phyloP scores from a whole-genome alignment of 2,797 vertebrate genomes.

The Gallinago nigripennis region DNA sequence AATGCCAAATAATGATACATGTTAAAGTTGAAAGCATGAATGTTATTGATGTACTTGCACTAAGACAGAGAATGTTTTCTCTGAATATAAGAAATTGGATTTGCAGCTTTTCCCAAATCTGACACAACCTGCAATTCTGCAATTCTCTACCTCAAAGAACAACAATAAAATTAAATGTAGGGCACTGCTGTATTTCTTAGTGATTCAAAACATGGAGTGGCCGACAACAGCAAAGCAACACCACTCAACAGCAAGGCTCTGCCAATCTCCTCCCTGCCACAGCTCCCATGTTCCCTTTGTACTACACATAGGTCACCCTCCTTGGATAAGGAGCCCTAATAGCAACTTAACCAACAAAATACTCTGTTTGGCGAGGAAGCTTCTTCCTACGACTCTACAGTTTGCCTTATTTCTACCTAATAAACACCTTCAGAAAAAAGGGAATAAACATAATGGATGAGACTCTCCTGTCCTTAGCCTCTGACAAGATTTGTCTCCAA shows the following conservation, averaged over 20 bases:
- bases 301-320: not conserved
- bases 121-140: not conserved
- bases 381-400: not conserved
- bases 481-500: not conserved
- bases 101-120: not conserved
- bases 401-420: not conserved
- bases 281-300: rapidly evolving
- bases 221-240: not conserved
- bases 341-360: not conserved
- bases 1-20: not conserved
- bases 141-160: not conserved
- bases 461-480: not conserved
- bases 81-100: not conserved
- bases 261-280: not conserved
- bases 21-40: not conserved
- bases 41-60: not conserved
- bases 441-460: not conserved
- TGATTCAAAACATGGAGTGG: not conserved
- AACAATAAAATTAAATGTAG: not conserved
- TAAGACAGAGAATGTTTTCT: not conserved
- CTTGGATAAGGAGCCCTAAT: not conserved
- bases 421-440: not conserved
- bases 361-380: not conserved
- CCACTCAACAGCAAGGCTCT: not conserved
- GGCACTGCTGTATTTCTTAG: not conserved